Evolutionary conservation across 2,113 vertebrate genomes (phyloP).

Genomic region (Ciconia maguari): DNA sequence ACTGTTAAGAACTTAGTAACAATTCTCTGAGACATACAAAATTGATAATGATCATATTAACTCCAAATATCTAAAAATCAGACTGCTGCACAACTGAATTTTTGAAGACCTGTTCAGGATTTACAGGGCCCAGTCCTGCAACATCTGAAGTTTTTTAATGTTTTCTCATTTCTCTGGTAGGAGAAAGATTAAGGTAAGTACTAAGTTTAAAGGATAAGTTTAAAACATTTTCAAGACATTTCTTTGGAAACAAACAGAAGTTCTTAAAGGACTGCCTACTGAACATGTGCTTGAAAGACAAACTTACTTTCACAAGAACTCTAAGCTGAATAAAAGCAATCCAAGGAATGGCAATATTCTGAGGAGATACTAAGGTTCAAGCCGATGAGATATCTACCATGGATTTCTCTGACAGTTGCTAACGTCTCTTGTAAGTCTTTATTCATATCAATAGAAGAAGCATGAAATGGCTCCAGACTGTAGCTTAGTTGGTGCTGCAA

Average conservation of each 20-base stretch:
- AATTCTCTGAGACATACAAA: background rate
- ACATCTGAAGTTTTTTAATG: background rate
- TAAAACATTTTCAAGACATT: background rate
- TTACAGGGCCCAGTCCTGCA: background rate
- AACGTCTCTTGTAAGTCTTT: background rate
- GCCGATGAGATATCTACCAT: background rate
- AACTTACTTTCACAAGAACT: background rate
- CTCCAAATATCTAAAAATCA: background rate
- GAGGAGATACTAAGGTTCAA: background rate
- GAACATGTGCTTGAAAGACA: background rate
- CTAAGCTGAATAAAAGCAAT: background rate
- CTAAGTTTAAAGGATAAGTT: background rate
- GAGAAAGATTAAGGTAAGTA: background rate
- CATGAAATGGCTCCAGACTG: background rate
- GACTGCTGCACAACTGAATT: background rate
- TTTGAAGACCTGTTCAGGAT: background rate
- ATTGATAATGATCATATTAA: background rate
- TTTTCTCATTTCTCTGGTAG: background rate
- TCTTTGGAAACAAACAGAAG: background rate
- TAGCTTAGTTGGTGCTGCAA: background rate
- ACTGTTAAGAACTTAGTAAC: background rate
- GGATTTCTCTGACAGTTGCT: background rate
- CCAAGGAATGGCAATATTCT: background rate
- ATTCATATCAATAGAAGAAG: background rate
- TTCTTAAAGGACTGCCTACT: background rate